Conservation (phyloP, 2,888 invertebrate genomes). For the Callyntrura guangdongensis region DNA sequence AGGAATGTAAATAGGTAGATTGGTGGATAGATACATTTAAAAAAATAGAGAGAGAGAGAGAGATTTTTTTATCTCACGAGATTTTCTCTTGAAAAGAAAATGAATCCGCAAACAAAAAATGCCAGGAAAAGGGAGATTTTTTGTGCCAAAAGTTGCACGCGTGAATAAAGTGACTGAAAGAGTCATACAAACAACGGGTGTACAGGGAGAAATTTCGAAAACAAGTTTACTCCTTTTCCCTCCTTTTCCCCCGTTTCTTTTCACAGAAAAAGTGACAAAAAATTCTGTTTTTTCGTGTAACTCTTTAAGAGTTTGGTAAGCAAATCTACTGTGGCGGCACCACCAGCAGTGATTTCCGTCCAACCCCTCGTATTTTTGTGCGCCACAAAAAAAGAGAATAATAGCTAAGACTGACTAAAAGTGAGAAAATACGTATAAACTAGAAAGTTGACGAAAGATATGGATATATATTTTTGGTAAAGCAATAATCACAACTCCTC, state of each 20-base stretch:
- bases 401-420: background rate
- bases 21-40: background rate
- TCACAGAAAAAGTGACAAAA: conserved; percentile 35
- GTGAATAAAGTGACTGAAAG: conserved; percentile 59
- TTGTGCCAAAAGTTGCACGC: conserved; percentile 64
- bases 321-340: background rate
- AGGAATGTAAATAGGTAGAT: conserved; percentile 15
- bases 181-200: conserved; percentile 58
- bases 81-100: conserved; percentile 32
- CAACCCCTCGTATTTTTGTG: conserved; percentile 7
- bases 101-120: conserved; percentile 50
- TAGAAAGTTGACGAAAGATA: conserved; percentile 25
- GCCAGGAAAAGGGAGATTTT: conserved; percentile 51
- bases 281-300: background rate
- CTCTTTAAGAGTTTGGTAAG: conserved; percentile 18
- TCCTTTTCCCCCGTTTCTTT: conserved; percentile 3
- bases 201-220: conserved; percentile 54
- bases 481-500: conserved; percentile 64
- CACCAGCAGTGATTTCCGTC: conserved; percentile 38
- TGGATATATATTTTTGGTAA: conserved; percentile 23
- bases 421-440: conserved; percentile 14
- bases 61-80: background rate
- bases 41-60: background rate
- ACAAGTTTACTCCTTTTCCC: conserved; percentile 38
- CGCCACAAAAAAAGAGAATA: conserved; percentile 40